Evolutionary conservation across 2,888 invertebrate species (phyloP), one percentile per base, ranked within the genome.

Genomic region (Bedellia somnulentella): DNA sequence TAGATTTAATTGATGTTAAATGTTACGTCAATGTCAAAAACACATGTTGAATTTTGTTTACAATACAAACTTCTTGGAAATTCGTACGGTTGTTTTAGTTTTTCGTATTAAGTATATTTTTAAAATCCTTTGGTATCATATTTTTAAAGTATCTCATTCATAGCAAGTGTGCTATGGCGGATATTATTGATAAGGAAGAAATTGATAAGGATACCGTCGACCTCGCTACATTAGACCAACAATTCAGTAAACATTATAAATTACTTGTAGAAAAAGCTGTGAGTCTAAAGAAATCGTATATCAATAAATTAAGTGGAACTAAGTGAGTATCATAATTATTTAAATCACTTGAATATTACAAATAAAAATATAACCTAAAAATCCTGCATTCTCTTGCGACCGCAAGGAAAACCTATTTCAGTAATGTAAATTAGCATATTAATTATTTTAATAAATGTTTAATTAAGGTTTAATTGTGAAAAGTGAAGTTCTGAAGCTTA

Each of bases 301-400:
- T 86, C 29, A 71, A 85, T 25, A 76, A 78, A 32, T 46, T 87
- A 37, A 64, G 75, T 40, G 79, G 77, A 3, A 79, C 80, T 30
- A 75, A 67, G 84, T 81, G 58, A 63, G 57, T 64, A 33, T 12
- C 27, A 18, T 18, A 5, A 18, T 18, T 18, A 18, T 6, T 9
- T 9, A 9, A 6, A 18, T 6, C 18, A 18, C 18, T 18, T 18
- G 5, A 9, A 18, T 5, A 9, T 18, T 18, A 18, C n/a, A n/a
- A n/a, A n/a, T n/a, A n/a, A n/a, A n/a, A n/a, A n/a, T n/a, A n/a
- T n/a, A n/a, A n/a, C n/a, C n/a, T n/a, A n/a, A n/a, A n/a, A n/a
- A n/a, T n/a, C n/a, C n/a, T n/a, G n/a, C n/a, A n/a, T n/a, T n/a
- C n/a, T n/a, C n/a, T n/a, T n/a, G n/a, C n/a, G n/a, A n/a, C n/a